Evolutionary conservation across 2,797 vertebrate species (phyloP), one percentile per base, ranked within the genome.

Genomic region (Coluber constrictor): DNA sequence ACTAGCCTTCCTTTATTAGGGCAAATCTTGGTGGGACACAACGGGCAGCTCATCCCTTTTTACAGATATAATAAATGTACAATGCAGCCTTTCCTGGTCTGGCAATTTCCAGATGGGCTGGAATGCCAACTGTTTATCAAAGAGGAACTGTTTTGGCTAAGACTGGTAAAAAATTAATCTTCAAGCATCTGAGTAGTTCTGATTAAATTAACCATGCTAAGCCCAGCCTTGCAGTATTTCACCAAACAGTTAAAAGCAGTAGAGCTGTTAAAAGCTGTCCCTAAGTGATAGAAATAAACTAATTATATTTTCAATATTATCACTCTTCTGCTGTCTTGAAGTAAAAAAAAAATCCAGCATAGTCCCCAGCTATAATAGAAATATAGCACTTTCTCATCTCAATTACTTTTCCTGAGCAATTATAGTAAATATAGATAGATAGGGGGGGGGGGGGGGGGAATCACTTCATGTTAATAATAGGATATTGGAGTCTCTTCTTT

Each of bases 401-500:
- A 37, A 59, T 87, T 74, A 90, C 18, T 87, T 90, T 70, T 70
- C 61, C 61, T 51, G 61, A 90, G 61, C 60, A 93, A 90, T 87
- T 90, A 70, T 27, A 90, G 32, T 12, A 90, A 93, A 47, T 47
- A 47, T 47, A 61, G 1, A 61, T 55, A 56, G 15, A 54, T 23
- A 86, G 29, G 29, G 55, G 37, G 37, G 37, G 55, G 37, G 37
- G 37, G 37, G 37, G 37, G 37, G 37, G 37, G 37, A 37, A 56
- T 88, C 51, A 79, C n/a, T 88, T 90, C 13, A 27, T 32, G 43
- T 91, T 60, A 93, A 88, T 90, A 91, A 93, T 60, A 91, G 90
- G 79, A 88, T 88, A 47, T 16, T 83, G 93, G 94, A 94, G 88
- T 86, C 94, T 95, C 89, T 95, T 93, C 90, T 92, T 93, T 93